Evolutionary conservation across 2,797 vertebrate species (phyloP), one percentile per base, ranked within the genome.

Genomic region (Rhinichthys osculus): DNA sequence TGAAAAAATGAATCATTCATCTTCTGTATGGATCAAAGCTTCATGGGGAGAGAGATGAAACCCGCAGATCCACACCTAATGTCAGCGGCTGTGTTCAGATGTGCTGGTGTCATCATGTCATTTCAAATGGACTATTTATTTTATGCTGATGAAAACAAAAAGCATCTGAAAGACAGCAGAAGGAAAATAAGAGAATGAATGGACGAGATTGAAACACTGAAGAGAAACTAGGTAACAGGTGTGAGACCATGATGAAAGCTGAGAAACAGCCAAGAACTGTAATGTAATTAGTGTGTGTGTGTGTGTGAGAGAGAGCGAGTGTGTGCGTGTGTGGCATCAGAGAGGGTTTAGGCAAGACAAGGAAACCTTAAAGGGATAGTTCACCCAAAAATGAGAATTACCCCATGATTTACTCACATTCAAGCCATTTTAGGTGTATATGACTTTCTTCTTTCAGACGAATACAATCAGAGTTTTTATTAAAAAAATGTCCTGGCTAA

Each of bases 201-300:
- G 38, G 14, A 70, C 7, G 2, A 10, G 23, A 5, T 50, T 44
- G n/a, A 78, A 33, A 40, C 23, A n/a, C 19, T 27, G 38, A 66
- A 47, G 40, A 78, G 62, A 66, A 80, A 79, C 77, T 89, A 88
- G 90, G 92, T 92, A 93, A 95, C 93, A 95, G 94, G 93, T 95
- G 94, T 67, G 35, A 92, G 93, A 92, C 77, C 62, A 82, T 83
- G 90, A 90, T 89, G 85, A 89, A 89, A 92, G 91, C 81, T 91
- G 91, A 92, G 92, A 66, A 83, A 90, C 69, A 91, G 91, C 91
- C 91, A 91, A 85, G 87, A 88, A 88, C 91, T 72, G 83, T 90
- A 92, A 94, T 94, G 92, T 91, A 92, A 94, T 94, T 94, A 89
- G 67, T 27, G 67, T 57, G 81, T 66, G 76, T 83, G 66, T 84